Evolutionary conservation across 2,888 invertebrate species (phyloP), one percentile per base, ranked within the genome.

Genomic region (Sinohyriopsis cumingii): DNA sequence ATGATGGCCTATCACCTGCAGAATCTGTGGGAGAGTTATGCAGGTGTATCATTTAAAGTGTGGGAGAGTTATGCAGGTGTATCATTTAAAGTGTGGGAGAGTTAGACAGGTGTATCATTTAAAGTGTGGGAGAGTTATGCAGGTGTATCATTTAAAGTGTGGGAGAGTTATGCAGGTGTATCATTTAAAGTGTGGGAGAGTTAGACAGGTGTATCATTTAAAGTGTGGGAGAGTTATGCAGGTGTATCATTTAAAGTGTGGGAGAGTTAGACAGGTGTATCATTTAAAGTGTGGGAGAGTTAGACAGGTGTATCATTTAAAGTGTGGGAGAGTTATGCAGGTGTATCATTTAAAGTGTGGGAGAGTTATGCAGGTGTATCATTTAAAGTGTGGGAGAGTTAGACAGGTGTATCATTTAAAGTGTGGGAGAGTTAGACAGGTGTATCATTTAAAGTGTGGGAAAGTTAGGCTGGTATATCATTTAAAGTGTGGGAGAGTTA

Each of bases 21-120:
- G 57, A 22, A 78, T 63, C 76, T 76, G 71, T 45, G 19, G 57
- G 25, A 22, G 55, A 45, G 25, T 33, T 25, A 59, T 24, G n/a
- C 20, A 60, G 61, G n/a, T 22, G 53, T 45, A 67, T 20, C 22
- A 67, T 45, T 60, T 0, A n/a, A n/a, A n/a, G n/a, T 76, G 71
- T 45, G 19, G 57, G 25, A 22, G 55, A 45, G 25, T 33, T 25
- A 59, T 24, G n/a, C 20, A 60, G 61, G n/a, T 22, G 53, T 45
- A 67, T 20, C 22, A 67, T 45, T 60, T 0, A n/a, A n/a, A n/a
- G n/a, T 76, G 71, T 45, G 19, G 57, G 25, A 22, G 55, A 45
- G 25, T 33, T 25, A 59, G 19, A 15, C 20, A 60, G 61, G n/a
- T 22, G 53, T 45, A 67, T 20, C 22, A 67, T 45, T 60, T 0